phyloP scores from a whole-genome alignment of 2,888 invertebrate genomes.

The Xylota segnis region DNA sequence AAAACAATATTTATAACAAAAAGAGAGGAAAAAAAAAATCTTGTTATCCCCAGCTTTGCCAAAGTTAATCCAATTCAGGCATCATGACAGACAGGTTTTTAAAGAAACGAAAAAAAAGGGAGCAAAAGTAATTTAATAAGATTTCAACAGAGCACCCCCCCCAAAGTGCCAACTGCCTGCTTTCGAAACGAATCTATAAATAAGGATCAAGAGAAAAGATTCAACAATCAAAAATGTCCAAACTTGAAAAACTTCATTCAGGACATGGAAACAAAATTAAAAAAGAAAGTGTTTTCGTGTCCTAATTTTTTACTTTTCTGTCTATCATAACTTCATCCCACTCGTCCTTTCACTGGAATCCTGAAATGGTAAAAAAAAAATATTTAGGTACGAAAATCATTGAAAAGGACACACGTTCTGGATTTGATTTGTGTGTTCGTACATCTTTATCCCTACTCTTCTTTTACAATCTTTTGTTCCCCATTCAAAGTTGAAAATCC shows the following conservation, averaged over 20 bases:
- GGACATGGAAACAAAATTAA: background rate
- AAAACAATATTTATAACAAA: background rate
- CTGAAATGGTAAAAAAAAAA: background rate
- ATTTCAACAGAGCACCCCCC: conserved; percentile 13
- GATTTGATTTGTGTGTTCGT: background rate
- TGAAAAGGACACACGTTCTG: background rate
- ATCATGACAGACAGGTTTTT: background rate
- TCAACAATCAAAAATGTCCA: conserved; percentile 3
- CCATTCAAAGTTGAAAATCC: background rate
- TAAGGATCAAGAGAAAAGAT: background rate
- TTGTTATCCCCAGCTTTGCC: background rate
- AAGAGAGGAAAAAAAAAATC: background rate
- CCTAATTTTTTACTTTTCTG: background rate
- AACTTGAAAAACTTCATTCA: conserved; percentile 1
- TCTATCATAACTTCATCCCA: background rate
- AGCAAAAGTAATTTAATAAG: conserved; percentile 13
- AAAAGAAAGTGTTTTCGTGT: background rate
- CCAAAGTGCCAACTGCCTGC: conserved; percentile 22
- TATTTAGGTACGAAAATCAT: conserved; percentile 11
- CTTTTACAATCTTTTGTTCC: conserved; percentile 11
- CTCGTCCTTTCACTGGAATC: background rate
- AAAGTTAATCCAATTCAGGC: background rate
- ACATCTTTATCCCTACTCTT: background rate
- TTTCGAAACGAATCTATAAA: background rate
- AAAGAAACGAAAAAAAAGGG: background rate